Conservation (phyloP, 2,888 invertebrate genomes). For the Celastrina argiolus region DNA sequence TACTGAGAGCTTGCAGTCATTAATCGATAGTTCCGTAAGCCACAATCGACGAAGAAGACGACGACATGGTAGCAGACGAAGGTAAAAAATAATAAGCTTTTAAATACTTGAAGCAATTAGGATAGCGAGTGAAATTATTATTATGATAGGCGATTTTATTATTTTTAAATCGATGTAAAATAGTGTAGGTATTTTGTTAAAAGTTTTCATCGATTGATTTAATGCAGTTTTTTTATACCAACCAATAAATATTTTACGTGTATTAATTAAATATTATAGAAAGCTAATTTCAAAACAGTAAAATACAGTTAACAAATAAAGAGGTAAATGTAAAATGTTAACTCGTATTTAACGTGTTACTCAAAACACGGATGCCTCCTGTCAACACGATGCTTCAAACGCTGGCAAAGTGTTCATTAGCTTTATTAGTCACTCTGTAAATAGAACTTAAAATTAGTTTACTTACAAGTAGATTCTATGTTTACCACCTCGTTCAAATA, state of each 20-base stretch:
- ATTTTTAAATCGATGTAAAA: too few relatives aligned
- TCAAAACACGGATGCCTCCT: neutral
- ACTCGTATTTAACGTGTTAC: neutral
- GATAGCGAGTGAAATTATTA: constrained; percentile 24
- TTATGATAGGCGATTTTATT: too few relatives aligned
- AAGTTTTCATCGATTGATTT: too few relatives aligned
- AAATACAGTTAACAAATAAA: neutral
- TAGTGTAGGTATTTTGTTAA: too few relatives aligned
- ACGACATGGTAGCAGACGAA: constrained; percentile 65
- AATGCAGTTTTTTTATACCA: too few relatives aligned
- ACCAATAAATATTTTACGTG: too few relatives aligned
- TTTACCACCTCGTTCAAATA: neutral
- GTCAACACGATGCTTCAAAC: neutral
- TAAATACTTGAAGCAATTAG: neutral
- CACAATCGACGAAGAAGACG: constrained; percentile 53
- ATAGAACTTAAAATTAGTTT: neutral
- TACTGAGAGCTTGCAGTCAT: constrained; percentile 63
- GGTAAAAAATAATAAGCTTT: constrained; percentile 46
- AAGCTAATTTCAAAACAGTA: too few relatives aligned
- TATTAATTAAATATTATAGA: too few relatives aligned
- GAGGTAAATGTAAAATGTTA: neutral
- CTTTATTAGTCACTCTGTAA: constrained; percentile 14
- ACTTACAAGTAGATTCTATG: neutral
- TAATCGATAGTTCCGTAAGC: constrained; percentile 48
- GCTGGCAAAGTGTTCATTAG: constrained; percentile 3